Evolutionary conservation across 2,113 vertebrate genomes (phyloP), one percentile per base, ranked within the genome.

Genomic region (Bubo blakistoni): DNA sequence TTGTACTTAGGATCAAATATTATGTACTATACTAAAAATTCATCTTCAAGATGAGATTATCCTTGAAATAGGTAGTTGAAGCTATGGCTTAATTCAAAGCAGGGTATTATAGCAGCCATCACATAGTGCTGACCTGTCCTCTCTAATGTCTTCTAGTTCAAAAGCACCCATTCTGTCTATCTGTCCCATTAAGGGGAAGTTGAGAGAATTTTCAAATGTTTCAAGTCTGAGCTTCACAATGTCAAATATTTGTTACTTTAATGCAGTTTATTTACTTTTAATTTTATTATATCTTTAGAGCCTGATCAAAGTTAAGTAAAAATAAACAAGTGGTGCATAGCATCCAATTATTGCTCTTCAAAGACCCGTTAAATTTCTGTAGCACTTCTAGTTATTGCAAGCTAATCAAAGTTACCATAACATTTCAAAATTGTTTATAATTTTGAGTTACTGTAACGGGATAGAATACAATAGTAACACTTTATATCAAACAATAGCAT

Each of bases 271-370:
- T 94, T 97, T 92, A 73, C 63, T 34, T 93, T 93, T 95, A 44
- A 83, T 76, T 87, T 54, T 71, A 61, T 81, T 47, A 71, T 42
- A 79, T 27, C 32, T 88, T 87, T 67, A 92, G 34, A 94, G 29
- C 22, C 58, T 63, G 81, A 96, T 95, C 95, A 96, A 93, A 97
- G 80, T 20, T 51, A 63, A 88, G 76, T 79, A 49, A 90, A 82
- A 95, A 77, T 26, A 78, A 96, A 55, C 51, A 88, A 88, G 58
- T 49, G 34, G 34, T 32, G 71, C 17, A 40, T 2, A 82, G 15
- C 34, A 86, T 71, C 76, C 84, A 91, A 84, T 88, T 95, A 81
- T 88, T 72, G 88, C 74, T 94, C 62, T 65, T 96, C 70, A 86
- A 81, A 96, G 84, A 38, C 62, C 47, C 70, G 65, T 29, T 87